phyloP scores from a whole-genome alignment of 1,140 invertebrate genomes.

The Andrena cerasifolii region DNA sequence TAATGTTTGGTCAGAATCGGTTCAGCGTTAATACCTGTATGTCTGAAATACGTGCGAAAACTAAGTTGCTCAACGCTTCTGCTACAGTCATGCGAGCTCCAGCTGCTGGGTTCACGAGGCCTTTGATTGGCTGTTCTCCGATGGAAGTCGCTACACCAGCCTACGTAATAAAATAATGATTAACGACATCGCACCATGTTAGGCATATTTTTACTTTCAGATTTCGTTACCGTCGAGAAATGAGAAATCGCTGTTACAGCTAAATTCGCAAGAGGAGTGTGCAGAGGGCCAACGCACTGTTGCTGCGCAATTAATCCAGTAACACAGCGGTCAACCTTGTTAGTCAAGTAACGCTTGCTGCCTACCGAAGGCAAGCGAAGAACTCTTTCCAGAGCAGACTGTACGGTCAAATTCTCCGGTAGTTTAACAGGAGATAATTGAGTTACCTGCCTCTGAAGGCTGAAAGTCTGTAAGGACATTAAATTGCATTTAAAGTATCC shows the following conservation, averaged over 20 bases:
- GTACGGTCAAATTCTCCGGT: slow-evolving; percentile 83
- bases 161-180: slow-evolving; percentile 76
- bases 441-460: slow-evolving; percentile 75
- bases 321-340: slow-evolving; percentile 97
- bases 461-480: slow-evolving; percentile 81
- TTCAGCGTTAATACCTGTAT: slow-evolving; percentile 83
- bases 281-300: slow-evolving; percentile 97
- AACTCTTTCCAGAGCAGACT: slow-evolving; percentile 90
- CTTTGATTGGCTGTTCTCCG: slow-evolving; percentile 98
- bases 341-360: slow-evolving; percentile 97
- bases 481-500: neutral
- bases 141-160: slow-evolving; percentile 96
- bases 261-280: slow-evolving; percentile 97
- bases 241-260: slow-evolving; percentile 95
- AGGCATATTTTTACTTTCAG: neutral
- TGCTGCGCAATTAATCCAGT: slow-evolving; percentile 98
- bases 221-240: slow-evolving; percentile 82
- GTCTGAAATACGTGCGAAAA: slow-evolving; percentile 94
- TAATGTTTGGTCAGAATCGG: neutral
- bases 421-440: slow-evolving; percentile 81
- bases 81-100: slow-evolving; percentile 97
- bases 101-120: slow-evolving; percentile 89
- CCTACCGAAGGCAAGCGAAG: slow-evolving; percentile 94
- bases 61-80: slow-evolving; percentile 97
- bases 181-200: neutral